Evolutionary conservation across 2,113 vertebrate genomes (phyloP).

Genomic region (Panthera tigris): DNA sequence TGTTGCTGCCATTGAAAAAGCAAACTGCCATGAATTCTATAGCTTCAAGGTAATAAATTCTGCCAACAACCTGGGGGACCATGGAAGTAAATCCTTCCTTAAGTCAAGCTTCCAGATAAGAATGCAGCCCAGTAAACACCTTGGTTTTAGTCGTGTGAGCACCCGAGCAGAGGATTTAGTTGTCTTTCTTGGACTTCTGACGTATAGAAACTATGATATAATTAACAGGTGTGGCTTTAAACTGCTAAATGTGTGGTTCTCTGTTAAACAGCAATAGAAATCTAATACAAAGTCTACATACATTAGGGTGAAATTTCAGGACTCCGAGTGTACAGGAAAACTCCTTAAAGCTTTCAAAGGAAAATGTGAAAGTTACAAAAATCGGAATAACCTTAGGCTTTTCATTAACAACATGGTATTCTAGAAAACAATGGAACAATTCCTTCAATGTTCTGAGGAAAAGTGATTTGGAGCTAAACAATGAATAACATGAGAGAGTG

Average conservation of each 20-base stretch:
- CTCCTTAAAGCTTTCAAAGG: background rate
- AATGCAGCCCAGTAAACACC: background rate
- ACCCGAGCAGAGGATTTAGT: background rate
- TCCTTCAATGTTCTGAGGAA: background rate
- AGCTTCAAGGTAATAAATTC: background rate
- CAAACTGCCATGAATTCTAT: background rate
- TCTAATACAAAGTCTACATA: background rate
- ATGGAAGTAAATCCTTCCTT: background rate
- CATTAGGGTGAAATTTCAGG: background rate
- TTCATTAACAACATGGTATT: background rate
- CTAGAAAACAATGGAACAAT: background rate
- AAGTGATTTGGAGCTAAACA: background rate
- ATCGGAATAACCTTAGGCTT: background rate
- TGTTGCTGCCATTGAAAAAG: background rate
- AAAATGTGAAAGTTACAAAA: background rate
- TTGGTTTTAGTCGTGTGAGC: background rate
- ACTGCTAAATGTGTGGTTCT: background rate
- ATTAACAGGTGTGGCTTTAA: background rate
- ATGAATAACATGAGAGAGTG: background rate
- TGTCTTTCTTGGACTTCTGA: background rate
- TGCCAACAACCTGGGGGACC: background rate
- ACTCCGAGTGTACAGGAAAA: background rate
- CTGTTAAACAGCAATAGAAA: background rate
- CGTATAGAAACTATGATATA: background rate
- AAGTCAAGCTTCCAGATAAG: background rate